Evolutionary conservation across 2,113 vertebrate genomes (phyloP).

Genomic region (Heterotis niloticus): DNA sequence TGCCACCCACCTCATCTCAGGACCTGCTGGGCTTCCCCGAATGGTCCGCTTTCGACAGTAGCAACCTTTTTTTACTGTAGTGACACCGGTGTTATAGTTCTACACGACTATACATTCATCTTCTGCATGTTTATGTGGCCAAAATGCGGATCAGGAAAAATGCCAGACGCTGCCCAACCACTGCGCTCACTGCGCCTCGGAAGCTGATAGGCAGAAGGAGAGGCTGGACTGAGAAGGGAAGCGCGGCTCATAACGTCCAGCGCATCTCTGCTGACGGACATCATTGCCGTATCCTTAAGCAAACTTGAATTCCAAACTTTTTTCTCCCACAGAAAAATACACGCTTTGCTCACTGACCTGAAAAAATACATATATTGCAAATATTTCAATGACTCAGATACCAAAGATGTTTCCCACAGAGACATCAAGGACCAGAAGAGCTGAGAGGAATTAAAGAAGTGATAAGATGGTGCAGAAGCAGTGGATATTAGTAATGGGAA

Average conservation of each 20-base stretch:
- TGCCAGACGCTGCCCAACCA: not conserved
- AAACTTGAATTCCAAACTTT: too few species aligned
- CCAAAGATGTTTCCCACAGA: not conserved
- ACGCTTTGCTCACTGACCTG: not conserved
- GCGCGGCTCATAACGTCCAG: not conserved
- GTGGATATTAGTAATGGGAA: not conserved
- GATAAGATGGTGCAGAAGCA: not conserved
- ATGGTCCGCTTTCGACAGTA: too few species aligned
- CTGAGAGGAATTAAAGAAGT: not conserved
- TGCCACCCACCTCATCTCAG: slow-evolving; percentile 38
- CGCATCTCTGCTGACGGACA: not conserved
- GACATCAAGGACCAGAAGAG: not conserved
- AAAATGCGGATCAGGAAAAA: not conserved
- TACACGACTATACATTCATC: too few species aligned
- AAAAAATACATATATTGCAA: slow-evolving; percentile 1
- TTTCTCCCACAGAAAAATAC: not conserved
- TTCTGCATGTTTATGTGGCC: slow-evolving; percentile 44
- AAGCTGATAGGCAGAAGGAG: not conserved
- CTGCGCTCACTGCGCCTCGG: not conserved
- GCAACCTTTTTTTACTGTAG: too few species aligned
- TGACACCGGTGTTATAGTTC: slow-evolving; percentile 46
- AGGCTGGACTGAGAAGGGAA: not conserved
- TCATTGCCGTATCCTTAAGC: not conserved
- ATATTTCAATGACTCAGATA: not conserved
- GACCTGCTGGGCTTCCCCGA: too few species aligned